Conservation (phyloP, 1,140 invertebrate species). For the Littorina saxatilis region DNA sequence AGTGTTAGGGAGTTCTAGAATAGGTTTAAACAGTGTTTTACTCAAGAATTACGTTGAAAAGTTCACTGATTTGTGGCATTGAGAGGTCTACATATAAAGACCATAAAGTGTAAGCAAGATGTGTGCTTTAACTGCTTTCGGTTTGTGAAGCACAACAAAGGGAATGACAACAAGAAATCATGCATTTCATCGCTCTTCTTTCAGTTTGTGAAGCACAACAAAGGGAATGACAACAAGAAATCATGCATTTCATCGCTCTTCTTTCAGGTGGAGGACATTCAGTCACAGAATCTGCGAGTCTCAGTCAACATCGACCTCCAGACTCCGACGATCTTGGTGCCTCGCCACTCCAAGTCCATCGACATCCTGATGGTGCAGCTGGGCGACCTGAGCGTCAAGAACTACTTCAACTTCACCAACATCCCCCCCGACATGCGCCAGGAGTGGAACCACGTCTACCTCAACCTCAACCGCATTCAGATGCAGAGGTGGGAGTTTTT, state of each 20-base stretch:
- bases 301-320: slow-evolving; percentile 85
- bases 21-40: too few relatives aligned
- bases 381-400: slow-evolving; percentile 86
- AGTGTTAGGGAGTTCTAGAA: too few relatives aligned
- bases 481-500: slow-evolving; percentile 77
- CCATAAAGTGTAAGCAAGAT: too few relatives aligned
- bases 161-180: slow-evolving; percentile 45
- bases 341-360: slow-evolving; percentile 87
- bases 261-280: slow-evolving; percentile 77
- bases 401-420: slow-evolving; percentile 81
- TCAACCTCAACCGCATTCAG: slow-evolving; percentile 82
- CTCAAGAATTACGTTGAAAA: too few relatives aligned
- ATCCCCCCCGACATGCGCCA: slow-evolving; percentile 55
- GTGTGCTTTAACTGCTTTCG: too few relatives aligned
- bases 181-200: too few relatives aligned
- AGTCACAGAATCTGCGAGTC: slow-evolving; percentile 81
- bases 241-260: too few relatives aligned
- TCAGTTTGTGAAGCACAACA: slow-evolving; percentile 64
- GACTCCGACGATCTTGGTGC: slow-evolving; percentile 85
- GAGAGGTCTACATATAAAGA: too few relatives aligned
- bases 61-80: too few relatives aligned
- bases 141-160: slow-evolving; percentile 60
- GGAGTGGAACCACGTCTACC: slow-evolving; percentile 75
- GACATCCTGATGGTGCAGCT: slow-evolving; percentile 87
- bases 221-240: slow-evolving; percentile 45